These are phyloP conservation scores for Linnaemya vulpina DNA, from an alignment of 2,888 invertebrate genomes.

Conservation along the genomic window DNA sequence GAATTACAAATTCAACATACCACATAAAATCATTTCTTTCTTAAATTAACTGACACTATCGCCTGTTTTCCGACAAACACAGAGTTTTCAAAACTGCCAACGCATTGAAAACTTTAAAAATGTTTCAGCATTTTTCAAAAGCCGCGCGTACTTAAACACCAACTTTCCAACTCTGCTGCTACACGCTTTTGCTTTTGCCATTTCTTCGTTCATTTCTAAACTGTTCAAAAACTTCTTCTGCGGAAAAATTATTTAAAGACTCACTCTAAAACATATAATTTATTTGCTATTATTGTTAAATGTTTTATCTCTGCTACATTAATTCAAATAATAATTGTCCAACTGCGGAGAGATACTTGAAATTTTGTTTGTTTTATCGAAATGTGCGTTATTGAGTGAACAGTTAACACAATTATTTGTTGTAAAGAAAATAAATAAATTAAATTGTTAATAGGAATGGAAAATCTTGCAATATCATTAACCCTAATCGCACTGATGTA, in stretches of 20 bases:
- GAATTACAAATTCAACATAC: too few relatives aligned
- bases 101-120: too few relatives aligned
- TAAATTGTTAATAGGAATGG: too few relatives aligned
- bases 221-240: slow-evolving; percentile 28
- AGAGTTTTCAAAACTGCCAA: too few relatives aligned
- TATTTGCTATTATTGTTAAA: slow-evolving; percentile 57
- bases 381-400: not conserved
- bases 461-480: too few relatives aligned
- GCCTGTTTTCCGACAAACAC: too few relatives aligned
- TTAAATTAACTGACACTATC: too few relatives aligned
- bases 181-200: not conserved
- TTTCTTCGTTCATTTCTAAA: not conserved
- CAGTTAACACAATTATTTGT: not conserved
- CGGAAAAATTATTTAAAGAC: slow-evolving; percentile 12
- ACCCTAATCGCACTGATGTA: too few relatives aligned
- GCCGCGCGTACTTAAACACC: not conserved
- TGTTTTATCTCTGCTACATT: slow-evolving; percentile 65
- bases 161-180: slow-evolving; percentile 3
- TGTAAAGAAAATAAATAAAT: not conserved
- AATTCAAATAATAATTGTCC: slow-evolving; percentile 55
- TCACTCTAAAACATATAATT: slow-evolving; percentile 40
- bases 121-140: too few relatives aligned
- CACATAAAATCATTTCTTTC: too few relatives aligned
- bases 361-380: slow-evolving; percentile 12
- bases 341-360: slow-evolving; percentile 3